Percentiles rank a stretch among this genome's conserved stretches.
These are phyloP conservation scores for Xestoiulus laeticollis DNA, from an alignment of 2,888 invertebrate genomes.

Conservation along the genomic window DNA sequence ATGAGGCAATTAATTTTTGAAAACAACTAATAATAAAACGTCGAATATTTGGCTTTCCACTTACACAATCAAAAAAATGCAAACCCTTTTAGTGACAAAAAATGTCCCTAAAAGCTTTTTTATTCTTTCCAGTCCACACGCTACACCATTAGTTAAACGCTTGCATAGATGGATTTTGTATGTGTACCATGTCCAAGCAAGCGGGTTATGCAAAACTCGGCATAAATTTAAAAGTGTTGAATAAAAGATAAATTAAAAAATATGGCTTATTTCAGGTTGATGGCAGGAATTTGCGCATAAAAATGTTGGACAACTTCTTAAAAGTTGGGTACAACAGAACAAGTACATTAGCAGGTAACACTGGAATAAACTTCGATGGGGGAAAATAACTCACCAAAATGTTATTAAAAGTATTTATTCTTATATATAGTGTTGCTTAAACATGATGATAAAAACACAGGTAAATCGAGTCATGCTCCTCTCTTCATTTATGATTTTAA, in stretches of 20 bases:
- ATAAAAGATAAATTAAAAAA: constrained; percentile 35
- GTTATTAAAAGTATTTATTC: neutral
- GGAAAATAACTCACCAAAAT: neutral
- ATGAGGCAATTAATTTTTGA: neutral
- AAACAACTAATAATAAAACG: constrained; percentile 18
- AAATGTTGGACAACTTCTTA: constrained; percentile 12
- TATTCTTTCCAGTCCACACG: neutral
- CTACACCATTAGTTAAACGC: neutral
- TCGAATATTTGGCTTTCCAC: neutral
- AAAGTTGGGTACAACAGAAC: neutral
- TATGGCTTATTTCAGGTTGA: constrained; percentile 1
- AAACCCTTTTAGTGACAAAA: constrained; percentile 31
- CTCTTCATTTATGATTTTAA: constrained; percentile 36
- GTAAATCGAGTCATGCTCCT: neutral
- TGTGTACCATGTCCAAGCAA: neutral
- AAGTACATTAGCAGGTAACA: constrained; percentile 39
- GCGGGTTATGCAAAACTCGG: neutral
- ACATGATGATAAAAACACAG: neutral
- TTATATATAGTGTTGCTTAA: too few species aligned
- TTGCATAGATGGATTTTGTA: neutral
- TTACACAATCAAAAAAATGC: neutral
- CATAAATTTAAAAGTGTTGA: neutral
- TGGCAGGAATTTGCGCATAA: neutral
- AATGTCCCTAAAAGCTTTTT: constrained; percentile 36
- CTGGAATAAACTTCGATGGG: neutral